A percentile compares a stretch with the other conserved stretches of the same genome.
These are phyloP conservation scores for Ifrita kowaldi DNA, from an alignment of 2,113 vertebrate genomes.

Conservation along the genomic window DNA sequence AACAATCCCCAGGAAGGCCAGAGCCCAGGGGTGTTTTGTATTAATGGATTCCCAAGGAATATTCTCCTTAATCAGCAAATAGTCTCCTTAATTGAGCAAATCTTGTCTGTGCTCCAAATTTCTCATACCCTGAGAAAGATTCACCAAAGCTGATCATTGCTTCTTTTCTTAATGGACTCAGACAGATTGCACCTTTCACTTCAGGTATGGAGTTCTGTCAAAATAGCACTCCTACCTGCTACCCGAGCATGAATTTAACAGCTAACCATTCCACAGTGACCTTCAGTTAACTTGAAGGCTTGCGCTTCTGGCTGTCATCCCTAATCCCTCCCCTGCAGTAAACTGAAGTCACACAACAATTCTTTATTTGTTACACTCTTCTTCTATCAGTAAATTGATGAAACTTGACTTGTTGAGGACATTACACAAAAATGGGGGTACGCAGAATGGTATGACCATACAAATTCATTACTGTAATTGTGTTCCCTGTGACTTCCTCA, in stretches of 20 bases:
- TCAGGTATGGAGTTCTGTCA: not conserved
- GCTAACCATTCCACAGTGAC: not conserved
- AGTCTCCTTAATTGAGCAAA: not conserved
- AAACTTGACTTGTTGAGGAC: not conserved
- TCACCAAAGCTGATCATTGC: not conserved
- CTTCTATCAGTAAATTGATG: not conserved
- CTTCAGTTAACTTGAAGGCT: not conserved
- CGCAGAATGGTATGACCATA: not conserved
- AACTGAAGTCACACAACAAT: not conserved
- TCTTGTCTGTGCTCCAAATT: not conserved
- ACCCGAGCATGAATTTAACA: not conserved
- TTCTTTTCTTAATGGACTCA: not conserved
- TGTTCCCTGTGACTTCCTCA: not conserved
- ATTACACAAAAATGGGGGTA: not conserved
- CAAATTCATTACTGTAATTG: not conserved
- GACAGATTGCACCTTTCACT: not conserved
- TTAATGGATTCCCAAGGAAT: not conserved
- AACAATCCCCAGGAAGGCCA: not conserved
- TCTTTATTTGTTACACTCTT: not conserved
- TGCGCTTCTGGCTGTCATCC: not conserved
- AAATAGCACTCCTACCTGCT: not conserved
- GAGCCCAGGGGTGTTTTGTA: not conserved
- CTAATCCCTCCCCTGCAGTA: accelerated
- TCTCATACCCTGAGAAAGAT: not conserved
- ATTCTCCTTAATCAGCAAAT: not conserved